These are phyloP conservation scores for Apostichopus leukothele DNA, from an alignment of 53 echinoderm and acorn worm genomes.

Conservation along the genomic window DNA sequence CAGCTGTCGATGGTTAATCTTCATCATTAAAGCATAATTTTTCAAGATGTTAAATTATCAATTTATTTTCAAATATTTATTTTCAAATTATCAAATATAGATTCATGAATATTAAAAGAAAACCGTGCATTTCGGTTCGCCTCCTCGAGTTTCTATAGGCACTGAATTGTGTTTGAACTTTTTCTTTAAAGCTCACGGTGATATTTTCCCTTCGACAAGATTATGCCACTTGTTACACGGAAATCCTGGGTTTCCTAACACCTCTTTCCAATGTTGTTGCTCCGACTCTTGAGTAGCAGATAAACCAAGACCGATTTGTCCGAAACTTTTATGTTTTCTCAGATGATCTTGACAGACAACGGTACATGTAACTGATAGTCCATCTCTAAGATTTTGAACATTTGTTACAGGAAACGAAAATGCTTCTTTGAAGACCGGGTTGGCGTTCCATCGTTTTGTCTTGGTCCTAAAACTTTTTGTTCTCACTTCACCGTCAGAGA, in stretches of 20 bases:
- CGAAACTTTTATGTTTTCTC: conserved; percentile 50
- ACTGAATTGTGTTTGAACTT: not conserved
- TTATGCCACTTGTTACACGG: conserved; percentile 65
- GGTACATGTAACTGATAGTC: conserved; percentile 61
- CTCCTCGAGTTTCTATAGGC: too few relatives aligned
- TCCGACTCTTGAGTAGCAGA: conserved; percentile 58
- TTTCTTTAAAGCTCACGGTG: not conserved
- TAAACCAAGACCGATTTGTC: conserved; percentile 66
- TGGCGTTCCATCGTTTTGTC: conserved; percentile 37
- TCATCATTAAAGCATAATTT: too few relatives aligned
- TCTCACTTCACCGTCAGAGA: conserved; percentile 49
- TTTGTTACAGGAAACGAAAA: conserved; percentile 68
- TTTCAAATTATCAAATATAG: too few relatives aligned
- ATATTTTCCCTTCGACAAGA: conserved; percentile 7
- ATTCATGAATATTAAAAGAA: too few relatives aligned
- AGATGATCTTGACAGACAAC: conserved; percentile 49
- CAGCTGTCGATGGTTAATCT: too few relatives aligned
- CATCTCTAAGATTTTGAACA: conserved; percentile 71
- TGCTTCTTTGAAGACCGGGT: conserved; percentile 73
- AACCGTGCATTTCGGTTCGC: too few relatives aligned
- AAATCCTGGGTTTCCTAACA: conserved; percentile 54
- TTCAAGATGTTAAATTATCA: too few relatives aligned
- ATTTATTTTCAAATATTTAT: too few relatives aligned
- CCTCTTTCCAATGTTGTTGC: conserved; percentile 57
- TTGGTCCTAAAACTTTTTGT: conserved; percentile 50